phyloP scores from a whole-genome alignment of 2,113 vertebrate species.

The Macaca mulatta region DNA sequence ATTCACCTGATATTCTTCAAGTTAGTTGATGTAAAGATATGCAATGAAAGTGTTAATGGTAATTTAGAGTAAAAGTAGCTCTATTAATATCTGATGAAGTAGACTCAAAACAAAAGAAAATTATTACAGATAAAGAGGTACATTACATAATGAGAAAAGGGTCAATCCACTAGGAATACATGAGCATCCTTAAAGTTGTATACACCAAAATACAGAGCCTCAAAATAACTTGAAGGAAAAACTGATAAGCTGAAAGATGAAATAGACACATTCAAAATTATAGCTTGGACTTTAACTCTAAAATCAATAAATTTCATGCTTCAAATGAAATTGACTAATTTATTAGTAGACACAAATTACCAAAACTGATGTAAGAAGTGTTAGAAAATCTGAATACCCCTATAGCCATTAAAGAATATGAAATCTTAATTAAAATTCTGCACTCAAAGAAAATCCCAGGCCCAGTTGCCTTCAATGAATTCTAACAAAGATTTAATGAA shows the following conservation, averaged over 20 bases:
- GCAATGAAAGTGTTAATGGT: background rate
- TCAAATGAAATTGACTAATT: background rate
- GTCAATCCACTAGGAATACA: background rate
- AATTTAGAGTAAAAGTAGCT: background rate
- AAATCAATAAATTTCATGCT: background rate
- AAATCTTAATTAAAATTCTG: background rate
- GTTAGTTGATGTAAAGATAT: background rate
- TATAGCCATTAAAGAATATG: background rate
- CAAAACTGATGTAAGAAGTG: background rate
- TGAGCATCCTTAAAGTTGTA: background rate
- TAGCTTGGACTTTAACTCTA: background rate
- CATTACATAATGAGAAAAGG: background rate
- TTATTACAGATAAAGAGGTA: background rate
- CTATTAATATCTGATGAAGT: background rate
- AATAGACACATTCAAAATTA: background rate
- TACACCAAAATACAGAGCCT: background rate
- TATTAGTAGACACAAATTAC: background rate
- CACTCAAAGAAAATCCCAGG: background rate
- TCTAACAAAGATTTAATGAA: background rate
- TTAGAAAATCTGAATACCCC: background rate
- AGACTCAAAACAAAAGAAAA: background rate
- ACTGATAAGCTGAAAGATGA: background rate
- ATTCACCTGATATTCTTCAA: background rate
- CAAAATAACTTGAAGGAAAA: background rate
- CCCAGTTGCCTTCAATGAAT: background rate